A percentile compares a stretch with the other conserved stretches of the same genome.
Evolutionary conservation across 2,888 invertebrate genomes (phyloP).

Genomic region (Liopterus haemorrhoidalis): DNA sequence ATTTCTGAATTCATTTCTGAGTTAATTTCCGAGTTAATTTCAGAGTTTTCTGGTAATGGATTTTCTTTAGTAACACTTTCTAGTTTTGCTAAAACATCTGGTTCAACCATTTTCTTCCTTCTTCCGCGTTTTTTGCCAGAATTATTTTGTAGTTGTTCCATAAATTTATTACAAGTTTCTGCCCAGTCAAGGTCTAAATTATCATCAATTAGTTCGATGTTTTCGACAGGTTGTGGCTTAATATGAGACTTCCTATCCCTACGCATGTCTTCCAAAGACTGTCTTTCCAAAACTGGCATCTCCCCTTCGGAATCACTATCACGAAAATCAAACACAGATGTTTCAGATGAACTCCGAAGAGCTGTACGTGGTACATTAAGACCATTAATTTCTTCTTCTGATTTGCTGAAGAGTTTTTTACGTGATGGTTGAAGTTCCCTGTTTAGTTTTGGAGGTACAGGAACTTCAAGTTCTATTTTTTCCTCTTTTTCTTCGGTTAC

Average conservation of each 20-base stretch:
- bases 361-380: constrained; percentile 43
- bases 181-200: constrained; percentile 54
- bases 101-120: constrained; percentile 47
- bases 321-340: constrained; percentile 59
- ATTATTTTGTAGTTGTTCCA: constrained; percentile 64
- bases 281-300: constrained; percentile 56
- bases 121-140: constrained; percentile 53
- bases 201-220: constrained; percentile 44
- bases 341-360: constrained; percentile 55
- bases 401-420: constrained; percentile 55
- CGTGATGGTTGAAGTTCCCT: constrained; percentile 47
- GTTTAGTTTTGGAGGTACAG: constrained; percentile 45
- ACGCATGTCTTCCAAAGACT: constrained; percentile 61
- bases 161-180: constrained; percentile 69
- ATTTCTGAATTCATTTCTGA: constrained; percentile 26
- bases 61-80: constrained; percentile 39
- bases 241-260: constrained; percentile 53
- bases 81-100: constrained; percentile 37
- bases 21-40: constrained; percentile 28
- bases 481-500: constrained; percentile 28
- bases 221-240: constrained; percentile 53
- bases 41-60: constrained; percentile 31
- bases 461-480: constrained; percentile 31
- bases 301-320: constrained; percentile 60
- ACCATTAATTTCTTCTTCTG: constrained; percentile 48